phyloP scores from a whole-genome alignment of 2,888 invertebrate species.

The Labia minor region DNA sequence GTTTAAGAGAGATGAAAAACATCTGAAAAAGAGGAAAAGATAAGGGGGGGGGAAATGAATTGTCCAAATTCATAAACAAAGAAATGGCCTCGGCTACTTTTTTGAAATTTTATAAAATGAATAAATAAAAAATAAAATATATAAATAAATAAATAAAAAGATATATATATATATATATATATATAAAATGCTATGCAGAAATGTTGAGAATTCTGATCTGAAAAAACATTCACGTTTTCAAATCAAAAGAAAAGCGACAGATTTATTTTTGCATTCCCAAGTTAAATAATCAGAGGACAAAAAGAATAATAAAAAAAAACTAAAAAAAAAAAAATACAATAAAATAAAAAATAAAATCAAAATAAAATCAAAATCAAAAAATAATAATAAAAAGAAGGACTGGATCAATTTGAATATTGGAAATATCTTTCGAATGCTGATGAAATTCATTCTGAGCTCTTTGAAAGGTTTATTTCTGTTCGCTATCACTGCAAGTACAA shows the following conservation, averaged over 20 bases:
- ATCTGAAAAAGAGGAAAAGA: too few species aligned
- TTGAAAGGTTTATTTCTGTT: neutral
- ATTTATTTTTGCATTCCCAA: neutral
- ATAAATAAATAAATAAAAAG: too few species aligned
- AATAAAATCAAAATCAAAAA: too few species aligned
- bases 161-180: neutral
- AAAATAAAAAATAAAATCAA: too few species aligned
- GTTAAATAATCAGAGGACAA: neutral
- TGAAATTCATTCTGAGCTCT: neutral
- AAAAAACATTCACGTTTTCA: neutral
- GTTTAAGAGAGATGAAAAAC: too few species aligned
- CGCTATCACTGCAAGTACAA: neutral
- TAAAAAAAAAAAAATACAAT: too few species aligned
- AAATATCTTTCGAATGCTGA: neutral
- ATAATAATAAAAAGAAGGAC: too few species aligned
- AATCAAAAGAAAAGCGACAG: neutral
- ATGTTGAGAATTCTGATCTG: neutral
- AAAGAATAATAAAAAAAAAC: neutral
- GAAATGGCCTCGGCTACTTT: neutral
- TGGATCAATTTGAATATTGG: neutral
- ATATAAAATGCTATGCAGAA: too few species aligned
- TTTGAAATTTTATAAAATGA: neutral
- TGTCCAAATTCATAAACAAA: neutral
- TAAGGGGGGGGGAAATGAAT: too few species aligned
- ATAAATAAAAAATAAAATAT: too few species aligned